Conservation (phyloP, 2,888 invertebrate genomes). For the Acanthosoma haemorrhoidale region DNA sequence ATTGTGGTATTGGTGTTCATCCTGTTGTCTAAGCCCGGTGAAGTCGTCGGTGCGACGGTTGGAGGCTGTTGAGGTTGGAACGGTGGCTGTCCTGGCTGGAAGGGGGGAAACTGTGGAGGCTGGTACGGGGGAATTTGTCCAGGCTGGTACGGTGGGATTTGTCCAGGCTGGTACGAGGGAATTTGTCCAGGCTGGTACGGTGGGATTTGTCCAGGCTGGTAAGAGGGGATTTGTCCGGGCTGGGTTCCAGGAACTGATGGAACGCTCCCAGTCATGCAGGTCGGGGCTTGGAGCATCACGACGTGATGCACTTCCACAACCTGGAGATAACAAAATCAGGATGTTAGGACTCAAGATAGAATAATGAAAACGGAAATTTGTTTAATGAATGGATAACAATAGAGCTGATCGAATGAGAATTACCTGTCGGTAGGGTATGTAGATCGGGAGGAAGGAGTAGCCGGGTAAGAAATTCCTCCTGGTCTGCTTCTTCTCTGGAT, state of each 20-base stretch:
- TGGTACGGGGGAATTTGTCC: background rate
- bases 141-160: background rate
- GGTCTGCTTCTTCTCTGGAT: background rate
- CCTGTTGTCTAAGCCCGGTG: background rate
- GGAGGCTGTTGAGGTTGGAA: background rate
- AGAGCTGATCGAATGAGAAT: background rate
- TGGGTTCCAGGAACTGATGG: background rate
- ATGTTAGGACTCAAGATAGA: too few relatives aligned
- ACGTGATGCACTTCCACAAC: constrained; percentile 22
- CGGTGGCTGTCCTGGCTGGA: background rate
- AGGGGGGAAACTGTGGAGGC: background rate
- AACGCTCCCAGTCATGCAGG: background rate
- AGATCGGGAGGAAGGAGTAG: background rate
- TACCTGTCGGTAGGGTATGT: constrained; percentile 11
- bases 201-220: background rate
- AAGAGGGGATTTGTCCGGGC: background rate
- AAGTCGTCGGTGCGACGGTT: background rate
- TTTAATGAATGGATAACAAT: too few relatives aligned
- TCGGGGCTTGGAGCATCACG: constrained; percentile 18
- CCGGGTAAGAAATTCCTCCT: background rate
- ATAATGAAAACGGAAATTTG: too few relatives aligned
- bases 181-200: background rate
- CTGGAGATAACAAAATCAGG: background rate
- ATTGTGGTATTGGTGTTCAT: background rate
- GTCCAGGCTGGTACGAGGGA: background rate